These are phyloP conservation scores for Gadopsis marmoratus DNA, from an alignment of 2,797 vertebrate genomes.

Conservation along the genomic window DNA sequence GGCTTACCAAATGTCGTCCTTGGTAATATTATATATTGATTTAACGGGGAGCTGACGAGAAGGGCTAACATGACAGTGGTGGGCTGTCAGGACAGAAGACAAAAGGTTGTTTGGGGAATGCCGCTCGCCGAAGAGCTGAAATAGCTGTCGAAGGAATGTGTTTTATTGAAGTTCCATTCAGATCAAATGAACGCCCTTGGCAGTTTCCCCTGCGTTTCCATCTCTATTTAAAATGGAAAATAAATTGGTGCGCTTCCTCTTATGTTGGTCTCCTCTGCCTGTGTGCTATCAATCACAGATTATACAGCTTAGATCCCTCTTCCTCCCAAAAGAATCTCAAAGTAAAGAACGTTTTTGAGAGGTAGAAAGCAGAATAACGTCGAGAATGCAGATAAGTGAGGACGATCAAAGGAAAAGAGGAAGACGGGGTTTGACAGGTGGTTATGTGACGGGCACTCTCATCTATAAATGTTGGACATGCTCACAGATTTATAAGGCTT, in stretches of 20 bases:
- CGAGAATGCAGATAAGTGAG: constrained; percentile 21
- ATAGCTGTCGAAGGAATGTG: constrained; percentile 80
- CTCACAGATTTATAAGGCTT: constrained; percentile 72
- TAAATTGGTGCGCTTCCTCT: constrained; percentile 52
- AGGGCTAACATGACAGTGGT: constrained; percentile 77
- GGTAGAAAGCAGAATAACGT: constrained; percentile 24
- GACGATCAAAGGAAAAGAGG: constrained; percentile 60
- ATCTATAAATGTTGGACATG: constrained; percentile 67
- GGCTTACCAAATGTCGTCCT: constrained; percentile 70
- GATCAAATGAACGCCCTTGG: constrained; percentile 77
- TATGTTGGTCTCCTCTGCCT: constrained; percentile 42
- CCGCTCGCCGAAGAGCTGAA: constrained; percentile 70
- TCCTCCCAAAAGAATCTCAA: constrained; percentile 21
- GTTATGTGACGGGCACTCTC: constrained; percentile 48
- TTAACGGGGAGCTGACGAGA: constrained; percentile 70
- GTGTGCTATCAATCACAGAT: constrained; percentile 69
- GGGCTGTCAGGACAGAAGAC: constrained; percentile 76
- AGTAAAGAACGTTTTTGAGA: constrained; percentile 25
- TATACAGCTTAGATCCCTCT: constrained; percentile 24
- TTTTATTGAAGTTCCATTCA: constrained; percentile 80
- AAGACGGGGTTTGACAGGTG: constrained; percentile 79
- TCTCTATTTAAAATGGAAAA: constrained; percentile 78
- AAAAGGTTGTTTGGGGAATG: constrained; percentile 77
- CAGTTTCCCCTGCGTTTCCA: constrained; percentile 63
- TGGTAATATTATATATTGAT: constrained; percentile 85